Evolutionary conservation across 2,113 vertebrate genomes (phyloP), one percentile per base, ranked within the genome.

Genomic region (Orycteropus afer): DNA sequence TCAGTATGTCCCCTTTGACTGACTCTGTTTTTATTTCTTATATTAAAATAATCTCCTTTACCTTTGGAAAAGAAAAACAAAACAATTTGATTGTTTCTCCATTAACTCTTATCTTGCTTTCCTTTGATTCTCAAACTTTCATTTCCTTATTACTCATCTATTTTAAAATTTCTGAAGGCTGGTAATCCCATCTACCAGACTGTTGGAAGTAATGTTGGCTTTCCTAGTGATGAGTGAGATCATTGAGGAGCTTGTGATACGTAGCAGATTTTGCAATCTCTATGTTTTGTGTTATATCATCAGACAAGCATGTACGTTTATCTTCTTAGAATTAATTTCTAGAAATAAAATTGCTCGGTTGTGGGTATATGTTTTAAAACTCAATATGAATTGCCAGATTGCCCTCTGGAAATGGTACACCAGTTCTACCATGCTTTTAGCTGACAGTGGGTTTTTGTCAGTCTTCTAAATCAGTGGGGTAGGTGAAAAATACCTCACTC

Each of bases 131-230:
- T n/a, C 57, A 88, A 61, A 71, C n/a, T 88, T 91, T 87, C 42
- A 63, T 89, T 89, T 92, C 47, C 14, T 15, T 94, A 65, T 55
- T 82, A 53, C 4, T 92, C 25, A 92, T 40, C 11, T 40, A 23
- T 86, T 92, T 76, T 76, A 77, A 61, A 37, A 42, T 88, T 87
- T 94, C 25, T 84, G 57, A 67, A 59, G 12, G 49, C n/a, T 89
- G 71, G 18, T n/a, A 37, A 5, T 93, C 87, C 14, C 13, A 9
- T 59, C 53, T 55, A 2, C 23, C 1, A 20, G 51, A 69, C 47
- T 42, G 45, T 86, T 80, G 59, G 7, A 53, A 53, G 34, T 85
- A 83, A 78, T 20, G 51, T 78, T 23, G 25, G 49, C 40, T 59
- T 37, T 94, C 27, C 27, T 67, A 49, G 17, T 84, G 65, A 55